Conservation (phyloP, 23 tunicate species). For the Trididemnum clinides region DNA sequence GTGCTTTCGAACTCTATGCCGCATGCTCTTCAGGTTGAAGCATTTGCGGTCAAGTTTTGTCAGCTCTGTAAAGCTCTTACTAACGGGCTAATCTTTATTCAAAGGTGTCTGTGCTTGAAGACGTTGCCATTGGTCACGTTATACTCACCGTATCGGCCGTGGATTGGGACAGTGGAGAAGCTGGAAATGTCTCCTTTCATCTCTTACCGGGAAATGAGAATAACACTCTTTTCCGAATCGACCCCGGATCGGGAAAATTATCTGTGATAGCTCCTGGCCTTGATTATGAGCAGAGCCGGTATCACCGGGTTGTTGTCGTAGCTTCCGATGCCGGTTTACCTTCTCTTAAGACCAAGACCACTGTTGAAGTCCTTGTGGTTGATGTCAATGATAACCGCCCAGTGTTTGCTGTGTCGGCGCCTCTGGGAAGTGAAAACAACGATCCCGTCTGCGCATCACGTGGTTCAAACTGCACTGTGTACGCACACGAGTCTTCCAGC, state of each 20-base stretch:
- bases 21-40: too few relatives aligned
- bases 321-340: conserved; percentile 59
- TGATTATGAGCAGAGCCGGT: conserved; percentile 29
- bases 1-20: too few relatives aligned
- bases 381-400: conserved; percentile 84
- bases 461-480: conserved; percentile 54
- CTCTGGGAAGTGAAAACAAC: conserved; percentile 19
- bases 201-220: not conserved
- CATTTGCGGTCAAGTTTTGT: too few relatives aligned
- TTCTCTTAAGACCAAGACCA: not conserved
- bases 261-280: conserved; percentile 42
- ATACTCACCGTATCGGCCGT: conserved; percentile 27
- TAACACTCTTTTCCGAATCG: conserved; percentile 24
- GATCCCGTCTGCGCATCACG: not conserved
- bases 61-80: too few relatives aligned
- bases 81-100: too few relatives aligned
- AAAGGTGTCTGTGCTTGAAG: conserved; percentile 52
- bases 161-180: conserved; percentile 56
- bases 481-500: conserved; percentile 43
- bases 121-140: conserved; percentile 27
- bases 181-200: conserved; percentile 55
- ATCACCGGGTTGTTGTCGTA: conserved; percentile 9
- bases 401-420: conserved; percentile 15
- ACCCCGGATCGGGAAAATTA: conserved; percentile 41
- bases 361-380: conserved; percentile 18